Evolutionary conservation across 2,888 invertebrate species (phyloP).

Genomic region (Limenitis arthemis): DNA sequence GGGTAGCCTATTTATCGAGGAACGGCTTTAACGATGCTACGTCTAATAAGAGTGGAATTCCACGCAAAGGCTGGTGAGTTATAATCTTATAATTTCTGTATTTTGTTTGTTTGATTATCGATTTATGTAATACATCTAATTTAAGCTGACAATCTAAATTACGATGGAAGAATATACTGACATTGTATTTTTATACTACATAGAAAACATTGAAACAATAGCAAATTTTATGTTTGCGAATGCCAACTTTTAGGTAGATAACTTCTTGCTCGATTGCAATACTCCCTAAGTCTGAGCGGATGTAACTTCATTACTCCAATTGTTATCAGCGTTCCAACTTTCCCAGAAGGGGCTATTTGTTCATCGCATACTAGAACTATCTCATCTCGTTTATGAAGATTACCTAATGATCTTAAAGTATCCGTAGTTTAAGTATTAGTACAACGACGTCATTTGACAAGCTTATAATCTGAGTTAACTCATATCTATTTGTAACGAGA

Average conservation of each 20-base stretch:
- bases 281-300: background rate
- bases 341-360: slow-evolving; percentile 4
- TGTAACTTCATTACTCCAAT: slow-evolving; percentile 3
- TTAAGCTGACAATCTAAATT: no score
- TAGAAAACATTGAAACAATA: no score
- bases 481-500: no score
- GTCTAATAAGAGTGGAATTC: background rate
- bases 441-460: background rate
- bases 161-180: no score
- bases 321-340: slow-evolving; percentile 2
- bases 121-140: no score
- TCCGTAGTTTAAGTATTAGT: background rate
- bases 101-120: no score
- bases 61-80: background rate
- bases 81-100: background rate
- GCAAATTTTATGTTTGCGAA: no score
- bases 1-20: no score
- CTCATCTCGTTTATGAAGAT: background rate
- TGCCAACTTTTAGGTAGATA: no score
- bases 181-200: no score
- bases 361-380: slow-evolving; percentile 2
- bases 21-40: background rate
- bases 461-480: background rate
- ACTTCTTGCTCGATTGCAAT: background rate
- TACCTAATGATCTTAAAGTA: background rate